Evolutionary conservation across 2,113 vertebrate genomes (phyloP).

Genomic region (Rhinolophus sinicus): DNA sequence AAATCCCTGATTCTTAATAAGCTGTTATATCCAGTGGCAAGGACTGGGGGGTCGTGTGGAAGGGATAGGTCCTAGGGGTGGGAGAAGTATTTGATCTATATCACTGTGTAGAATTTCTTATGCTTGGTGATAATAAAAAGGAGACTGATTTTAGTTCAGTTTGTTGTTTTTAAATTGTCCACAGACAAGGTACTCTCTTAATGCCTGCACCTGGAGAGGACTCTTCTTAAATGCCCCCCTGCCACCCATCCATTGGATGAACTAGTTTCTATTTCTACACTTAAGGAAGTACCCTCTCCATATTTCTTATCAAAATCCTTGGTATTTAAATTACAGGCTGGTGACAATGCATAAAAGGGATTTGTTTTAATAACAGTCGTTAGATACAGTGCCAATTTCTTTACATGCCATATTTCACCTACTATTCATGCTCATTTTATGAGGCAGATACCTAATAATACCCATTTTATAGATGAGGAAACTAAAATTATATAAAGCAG

Average conservation of each 20-base stretch:
- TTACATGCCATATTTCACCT: not conserved
- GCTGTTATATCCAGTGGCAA: not conserved
- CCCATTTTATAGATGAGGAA: not conserved
- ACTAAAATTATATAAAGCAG: not conserved
- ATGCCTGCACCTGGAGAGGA: not conserved
- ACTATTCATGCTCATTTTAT: not conserved
- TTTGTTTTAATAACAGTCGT: not conserved
- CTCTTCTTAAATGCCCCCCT: not conserved
- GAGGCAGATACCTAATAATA: not conserved
- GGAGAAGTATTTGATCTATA: not conserved
- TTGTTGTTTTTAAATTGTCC: not conserved
- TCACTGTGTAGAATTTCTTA: not conserved
- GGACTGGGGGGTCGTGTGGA: no score
- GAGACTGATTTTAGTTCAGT: not conserved
- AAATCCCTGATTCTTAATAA: not conserved
- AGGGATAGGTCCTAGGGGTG: not conserved
- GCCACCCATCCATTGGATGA: no score
- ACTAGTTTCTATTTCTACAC: not conserved
- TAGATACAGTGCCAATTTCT: not conserved
- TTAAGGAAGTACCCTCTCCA: not conserved
- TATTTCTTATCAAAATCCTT: conserved; percentile 1
- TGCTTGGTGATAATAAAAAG: not conserved
- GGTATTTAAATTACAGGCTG: not conserved
- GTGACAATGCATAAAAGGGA: not conserved
- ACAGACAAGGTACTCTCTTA: not conserved